phyloP scores from a whole-genome alignment of 1,140 invertebrate genomes.

The Zaprionus camerounensis region DNA sequence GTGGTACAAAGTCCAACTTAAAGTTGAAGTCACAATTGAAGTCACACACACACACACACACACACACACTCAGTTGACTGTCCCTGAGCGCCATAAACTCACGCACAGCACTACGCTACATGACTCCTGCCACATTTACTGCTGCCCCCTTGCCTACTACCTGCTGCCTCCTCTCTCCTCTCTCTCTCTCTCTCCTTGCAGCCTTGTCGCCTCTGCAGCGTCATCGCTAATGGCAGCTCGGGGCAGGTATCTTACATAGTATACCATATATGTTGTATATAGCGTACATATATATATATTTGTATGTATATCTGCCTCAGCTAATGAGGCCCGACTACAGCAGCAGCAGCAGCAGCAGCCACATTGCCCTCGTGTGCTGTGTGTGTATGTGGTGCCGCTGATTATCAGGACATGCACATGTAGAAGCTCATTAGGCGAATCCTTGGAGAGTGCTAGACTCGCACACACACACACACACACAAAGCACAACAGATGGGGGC shows the following conservation, averaged over 20 bases:
- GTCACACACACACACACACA: conserved; percentile 17
- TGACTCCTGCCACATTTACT: too few species aligned
- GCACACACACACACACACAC: conserved; percentile 9
- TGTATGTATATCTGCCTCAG: not conserved
- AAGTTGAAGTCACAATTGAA: conserved; percentile 31
- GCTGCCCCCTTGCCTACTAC: too few species aligned
- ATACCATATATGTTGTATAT: not conserved
- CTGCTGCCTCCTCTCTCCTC: not conserved
- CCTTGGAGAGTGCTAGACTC: conserved; percentile 65
- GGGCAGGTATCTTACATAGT: not conserved
- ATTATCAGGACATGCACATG: conserved; percentile 62
- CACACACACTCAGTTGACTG: not conserved
- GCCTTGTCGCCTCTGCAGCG: not conserved
- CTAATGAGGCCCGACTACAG: conserved; percentile 37
- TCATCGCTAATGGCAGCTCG: conserved; percentile 38
- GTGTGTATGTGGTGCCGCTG: conserved; percentile 19
- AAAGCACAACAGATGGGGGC: conserved; percentile 20
- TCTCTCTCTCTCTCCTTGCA: not conserved
- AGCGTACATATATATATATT: not conserved
- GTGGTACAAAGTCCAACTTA: conserved; percentile 2
- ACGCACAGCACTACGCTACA: not conserved
- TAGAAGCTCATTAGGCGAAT: conserved; percentile 74
- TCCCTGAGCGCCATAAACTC: conserved; percentile 35
- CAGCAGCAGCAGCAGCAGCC: conserved; percentile 9
- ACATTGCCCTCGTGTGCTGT: not conserved